Evolutionary conservation across 2,888 invertebrate genomes (phyloP), one percentile per base, ranked within the genome.

Genomic region (Cotesia congregata): DNA sequence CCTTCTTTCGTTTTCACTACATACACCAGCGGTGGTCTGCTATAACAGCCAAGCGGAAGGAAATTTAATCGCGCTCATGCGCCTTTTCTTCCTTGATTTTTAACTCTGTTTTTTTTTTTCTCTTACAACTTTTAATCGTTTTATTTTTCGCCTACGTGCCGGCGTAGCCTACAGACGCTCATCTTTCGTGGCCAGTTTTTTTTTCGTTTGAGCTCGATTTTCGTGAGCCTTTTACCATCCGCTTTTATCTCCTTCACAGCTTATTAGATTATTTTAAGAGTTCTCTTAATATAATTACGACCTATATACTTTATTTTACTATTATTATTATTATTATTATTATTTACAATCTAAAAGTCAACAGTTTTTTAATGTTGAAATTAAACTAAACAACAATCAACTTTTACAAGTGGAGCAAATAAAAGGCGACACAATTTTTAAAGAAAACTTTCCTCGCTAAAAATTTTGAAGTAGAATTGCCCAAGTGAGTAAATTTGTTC

Each of bases 1-100:
- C 70, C 67, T 30, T 62, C 50, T 60, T 62, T 76, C 41, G 61
- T 39, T 30, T 72, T 41, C 41, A 67, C 62, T 67, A 39, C 40
- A 64, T 15, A 30, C 62, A 30, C 71, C 20, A 67, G 20, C 67
- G 41, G 61, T 64, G 68, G 60, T 59, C 77, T 41, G 41, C 62
- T 67, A 12, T 50, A 50, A 71, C 72, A 67, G 74, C 67, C 71
- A 72, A 70, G 71, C 68, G 76, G 39, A 64, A 80, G 82, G 80
- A 83, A 83, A 84, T 85, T 85, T 83, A 83, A 84, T 84, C 82
- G 80, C 78, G 72, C 78, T 72, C 70, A 74, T 80, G 68, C 77
- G 17, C 74, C 68, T 67, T 72, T 72, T 61, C 60, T 69, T 71
- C 15, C 20, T 73, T 77, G 75, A 69, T 74, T 17, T 41, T 41